Percentiles rank a stretch among this genome's conserved stretches.
phyloP scores from a whole-genome alignment of 2,888 invertebrate genomes.

The Branchipolynoe longqiensis region DNA sequence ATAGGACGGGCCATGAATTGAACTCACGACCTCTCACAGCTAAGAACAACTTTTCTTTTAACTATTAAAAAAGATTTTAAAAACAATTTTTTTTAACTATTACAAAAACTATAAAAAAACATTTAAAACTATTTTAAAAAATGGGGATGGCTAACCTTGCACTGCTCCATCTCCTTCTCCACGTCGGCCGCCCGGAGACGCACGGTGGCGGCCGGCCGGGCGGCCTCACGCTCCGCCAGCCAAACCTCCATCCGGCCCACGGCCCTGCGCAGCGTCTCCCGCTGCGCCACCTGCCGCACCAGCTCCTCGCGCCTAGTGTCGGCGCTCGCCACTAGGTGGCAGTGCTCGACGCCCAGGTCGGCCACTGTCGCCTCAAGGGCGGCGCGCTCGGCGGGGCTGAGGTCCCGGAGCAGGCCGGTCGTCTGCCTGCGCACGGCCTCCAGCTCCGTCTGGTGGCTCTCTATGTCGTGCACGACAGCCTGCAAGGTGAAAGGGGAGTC shows the following conservation, averaged over 20 bases:
- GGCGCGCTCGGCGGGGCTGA: conserved; percentile 92
- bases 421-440: conserved; percentile 84
- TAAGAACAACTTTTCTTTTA: too few species aligned
- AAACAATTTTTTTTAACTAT: too few species aligned
- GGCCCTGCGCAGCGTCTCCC: conserved; percentile 89
- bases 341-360: conserved; percentile 89
- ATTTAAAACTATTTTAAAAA: too few species aligned
- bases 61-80: too few species aligned
- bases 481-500: too few species aligned
- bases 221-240: conserved; percentile 86
- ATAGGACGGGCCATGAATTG: too few species aligned
- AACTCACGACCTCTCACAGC: too few species aligned
- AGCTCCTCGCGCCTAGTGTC: conserved; percentile 85
- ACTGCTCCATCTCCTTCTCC: conserved; percentile 90
- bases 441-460: conserved; percentile 88
- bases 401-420: conserved; percentile 67
- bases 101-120: too few species aligned
- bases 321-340: conserved; percentile 85
- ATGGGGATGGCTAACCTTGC: conserved; percentile 84
- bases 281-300: conserved; percentile 86
- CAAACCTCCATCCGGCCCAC: conserved; percentile 90
- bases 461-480: conserved; percentile 88
- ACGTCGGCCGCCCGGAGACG: conserved; percentile 88
- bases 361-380: conserved; percentile 89
- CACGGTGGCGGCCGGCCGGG: conserved; percentile 12